Evolutionary conservation across 2,797 vertebrate genomes (phyloP), one percentile per base, ranked within the genome.

Genomic region (Oryzias sinensis): DNA sequence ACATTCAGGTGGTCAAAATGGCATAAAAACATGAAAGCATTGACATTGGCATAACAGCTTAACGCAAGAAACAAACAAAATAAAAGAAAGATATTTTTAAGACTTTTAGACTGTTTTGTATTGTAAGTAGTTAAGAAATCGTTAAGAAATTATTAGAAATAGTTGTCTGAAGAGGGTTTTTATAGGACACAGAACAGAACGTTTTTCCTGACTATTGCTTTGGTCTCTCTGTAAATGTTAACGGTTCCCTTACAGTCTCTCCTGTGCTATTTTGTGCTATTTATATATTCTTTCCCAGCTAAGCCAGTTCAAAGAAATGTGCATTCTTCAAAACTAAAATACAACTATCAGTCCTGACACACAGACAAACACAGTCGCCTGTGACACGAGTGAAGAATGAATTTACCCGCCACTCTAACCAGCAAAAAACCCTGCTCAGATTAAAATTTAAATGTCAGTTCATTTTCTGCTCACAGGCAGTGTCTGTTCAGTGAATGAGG

Each of bases 401-500:
- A 43, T 69, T 70, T 56, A 70, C 60, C 70, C 68, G 77, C 65
- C 61, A 44, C 75, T 77, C 70, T 37, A 18, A 82, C 81, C 78
- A 83, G 73, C 75, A 59, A 80, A 54, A 56, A 63, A 54, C 66
- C 49, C 71, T 43, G 62, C 75, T 77, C 62, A 4, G 54, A 81
- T 81, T 78, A 72, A 84, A 84, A 85, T 77, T 57, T 52, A 63
- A 82, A 77, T 78, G 88, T 87, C 86, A 80, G 65, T 62, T 72
- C 65, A 33, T 48, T 62, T 79, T 72, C 65, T 67, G 59, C 49
- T 88, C 85, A 80, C 65, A 86, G 65, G 72, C 65, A 33, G 43
- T 45, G 82, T 86, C 85, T 53, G 54, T 68, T 75, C 15, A 3
- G 58, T 14, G 70, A 77, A 82, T 16, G 58, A 68, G 78, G 33